Conservation (phyloP, 1,140 invertebrate genomes). For the Glossosoma conforme region DNA sequence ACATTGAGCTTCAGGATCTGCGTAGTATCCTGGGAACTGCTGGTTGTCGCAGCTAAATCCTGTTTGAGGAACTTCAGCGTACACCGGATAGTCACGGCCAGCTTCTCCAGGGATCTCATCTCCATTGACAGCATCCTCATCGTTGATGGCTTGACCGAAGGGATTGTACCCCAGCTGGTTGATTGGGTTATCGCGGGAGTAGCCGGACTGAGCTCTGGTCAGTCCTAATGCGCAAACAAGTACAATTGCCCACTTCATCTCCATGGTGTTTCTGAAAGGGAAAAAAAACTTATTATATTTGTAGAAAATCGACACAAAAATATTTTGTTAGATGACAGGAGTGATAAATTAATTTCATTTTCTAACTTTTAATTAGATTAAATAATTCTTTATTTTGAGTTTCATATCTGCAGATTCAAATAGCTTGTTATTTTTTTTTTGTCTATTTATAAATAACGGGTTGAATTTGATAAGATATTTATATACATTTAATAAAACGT, state of each 20-base stretch:
- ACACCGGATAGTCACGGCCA: conserved; percentile 58
- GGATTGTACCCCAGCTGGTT: conserved; percentile 23
- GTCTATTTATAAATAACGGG: no score
- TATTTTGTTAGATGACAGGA: no score
- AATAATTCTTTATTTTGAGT: no score
- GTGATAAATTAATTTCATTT: no score
- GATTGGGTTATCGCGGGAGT: conserved; percentile 17
- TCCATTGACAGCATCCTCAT: conserved; percentile 10
- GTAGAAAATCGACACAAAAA: no score
- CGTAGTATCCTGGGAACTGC: conserved; percentile 49
- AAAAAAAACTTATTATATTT: no score
- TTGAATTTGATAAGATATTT: no score
- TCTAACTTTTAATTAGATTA: no score
- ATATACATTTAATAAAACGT: no score
- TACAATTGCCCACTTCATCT: conserved; percentile 12
- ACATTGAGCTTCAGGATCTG: conserved; percentile 48
- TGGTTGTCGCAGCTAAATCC: conserved; percentile 51
- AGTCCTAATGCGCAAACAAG: conserved; percentile 9
- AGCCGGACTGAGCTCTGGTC: conserved; percentile 20
- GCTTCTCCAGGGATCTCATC: conserved; percentile 33
- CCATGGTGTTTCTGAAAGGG: no score
- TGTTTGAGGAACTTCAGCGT: conserved; percentile 53
- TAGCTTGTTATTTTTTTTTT: no score
- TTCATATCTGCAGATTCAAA: no score
- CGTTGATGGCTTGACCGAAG: conserved; percentile 1